phyloP scores from a whole-genome alignment of 2,113 vertebrate species.

The Ceyx cyanopectus region DNA sequence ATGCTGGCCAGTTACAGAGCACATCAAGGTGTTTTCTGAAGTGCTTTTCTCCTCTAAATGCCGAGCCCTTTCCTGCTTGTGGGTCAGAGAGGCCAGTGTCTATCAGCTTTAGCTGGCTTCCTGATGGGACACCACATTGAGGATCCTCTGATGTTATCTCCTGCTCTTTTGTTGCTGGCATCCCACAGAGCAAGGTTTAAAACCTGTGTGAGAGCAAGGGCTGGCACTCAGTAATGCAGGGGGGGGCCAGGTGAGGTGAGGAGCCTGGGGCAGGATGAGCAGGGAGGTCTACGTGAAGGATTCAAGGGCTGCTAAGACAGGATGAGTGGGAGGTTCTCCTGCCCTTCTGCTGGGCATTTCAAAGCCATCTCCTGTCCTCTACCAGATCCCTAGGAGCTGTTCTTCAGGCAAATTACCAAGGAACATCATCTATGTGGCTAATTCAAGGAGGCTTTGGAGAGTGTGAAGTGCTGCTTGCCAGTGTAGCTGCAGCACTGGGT shows the following conservation, averaged over 20 bases:
- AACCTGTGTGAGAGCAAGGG: neutral
- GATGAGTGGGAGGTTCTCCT: neutral
- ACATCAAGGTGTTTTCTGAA: neutral
- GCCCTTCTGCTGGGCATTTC: neutral
- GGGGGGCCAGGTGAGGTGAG: neutral
- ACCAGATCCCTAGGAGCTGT: neutral
- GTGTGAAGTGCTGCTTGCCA: neutral
- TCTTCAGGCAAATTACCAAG: neutral
- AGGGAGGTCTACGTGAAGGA: neutral
- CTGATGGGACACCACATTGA: slow-evolving; percentile 26
- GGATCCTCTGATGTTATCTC: slow-evolving; percentile 53
- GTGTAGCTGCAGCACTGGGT: neutral
- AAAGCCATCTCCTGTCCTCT: neutral
- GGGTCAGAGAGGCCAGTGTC: slow-evolving; percentile 13
- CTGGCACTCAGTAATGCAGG: neutral
- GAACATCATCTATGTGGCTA: neutral
- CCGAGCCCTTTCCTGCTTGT: neutral
- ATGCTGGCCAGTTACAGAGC: neutral
- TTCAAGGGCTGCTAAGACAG: neutral
- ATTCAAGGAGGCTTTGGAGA: neutral
- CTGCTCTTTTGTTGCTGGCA: slow-evolving; percentile 13
- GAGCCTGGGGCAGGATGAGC: neutral
- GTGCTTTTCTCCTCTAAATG: neutral
- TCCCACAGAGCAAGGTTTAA: slow-evolving; percentile 17
- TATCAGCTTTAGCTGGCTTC: slow-evolving; percentile 50